Evolutionary conservation across 2,797 vertebrate species (phyloP).

Genomic region (Vipera latastei): DNA sequence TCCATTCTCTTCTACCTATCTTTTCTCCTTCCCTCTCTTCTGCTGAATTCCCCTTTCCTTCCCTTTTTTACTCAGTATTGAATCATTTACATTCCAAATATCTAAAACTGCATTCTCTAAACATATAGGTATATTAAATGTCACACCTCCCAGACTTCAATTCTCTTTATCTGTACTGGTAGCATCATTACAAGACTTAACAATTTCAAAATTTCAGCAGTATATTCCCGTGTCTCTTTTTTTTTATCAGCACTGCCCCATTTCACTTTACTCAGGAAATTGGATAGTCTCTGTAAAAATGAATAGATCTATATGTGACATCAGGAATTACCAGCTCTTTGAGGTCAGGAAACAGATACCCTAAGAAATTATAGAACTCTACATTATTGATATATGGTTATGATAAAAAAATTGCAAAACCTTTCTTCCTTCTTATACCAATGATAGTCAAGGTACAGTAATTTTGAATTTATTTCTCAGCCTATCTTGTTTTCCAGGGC

Average conservation of each 20-base stretch:
- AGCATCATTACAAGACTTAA: neutral
- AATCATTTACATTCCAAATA: neutral
- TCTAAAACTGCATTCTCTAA: neutral
- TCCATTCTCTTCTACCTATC: neutral
- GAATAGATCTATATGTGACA: neutral
- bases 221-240: neutral
- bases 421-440: neutral
- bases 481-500: neutral
- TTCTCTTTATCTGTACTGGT: neutral
- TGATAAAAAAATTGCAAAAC: neutral
- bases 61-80: neutral
- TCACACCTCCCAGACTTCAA: neutral
- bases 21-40: neutral
- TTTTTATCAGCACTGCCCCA: neutral
- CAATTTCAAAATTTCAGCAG: neutral
- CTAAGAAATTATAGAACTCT: neutral
- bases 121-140: neutral
- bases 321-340: neutral
- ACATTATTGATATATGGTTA: neutral
- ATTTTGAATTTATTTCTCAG: neutral
- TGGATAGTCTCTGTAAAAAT: neutral
- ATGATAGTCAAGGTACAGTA: neutral
- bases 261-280: neutral
- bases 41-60: neutral
- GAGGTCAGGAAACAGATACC: neutral